Percentiles rank a stretch among this genome's conserved stretches.
Conservation (phyloP, 2,113 vertebrate species). For the Oreochromis tanganicae region DNA sequence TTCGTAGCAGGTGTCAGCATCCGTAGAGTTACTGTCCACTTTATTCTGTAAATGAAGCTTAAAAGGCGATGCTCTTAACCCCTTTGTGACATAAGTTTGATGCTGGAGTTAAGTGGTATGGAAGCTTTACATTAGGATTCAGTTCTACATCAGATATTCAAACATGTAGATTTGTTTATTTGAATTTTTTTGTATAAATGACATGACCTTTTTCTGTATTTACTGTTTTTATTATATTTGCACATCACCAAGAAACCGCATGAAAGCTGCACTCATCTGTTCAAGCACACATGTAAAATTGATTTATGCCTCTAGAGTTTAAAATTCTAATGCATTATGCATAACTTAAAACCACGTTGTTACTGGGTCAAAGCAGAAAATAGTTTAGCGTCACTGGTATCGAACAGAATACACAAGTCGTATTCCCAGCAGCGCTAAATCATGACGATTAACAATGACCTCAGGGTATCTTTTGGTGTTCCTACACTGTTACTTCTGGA, state of each 20-base stretch:
- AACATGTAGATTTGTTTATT: not conserved
- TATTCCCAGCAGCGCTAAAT: not conserved
- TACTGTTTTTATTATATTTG: not conserved
- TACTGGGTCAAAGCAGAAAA: not conserved
- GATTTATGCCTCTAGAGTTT: not conserved
- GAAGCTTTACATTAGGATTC: not conserved
- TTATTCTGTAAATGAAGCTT: not conserved
- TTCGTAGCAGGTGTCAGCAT: not conserved
- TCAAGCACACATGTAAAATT: not conserved
- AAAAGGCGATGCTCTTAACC: conserved; percentile 12
- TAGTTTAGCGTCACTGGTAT: not conserved
- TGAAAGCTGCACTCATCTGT: not conserved
- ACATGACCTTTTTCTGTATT: not conserved
- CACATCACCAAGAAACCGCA: not conserved
- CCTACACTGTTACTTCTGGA: not conserved
- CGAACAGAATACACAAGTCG: not conserved
- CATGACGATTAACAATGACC: not conserved
- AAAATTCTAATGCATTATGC: not conserved
- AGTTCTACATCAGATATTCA: not conserved
- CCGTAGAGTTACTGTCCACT: too few relatives aligned
- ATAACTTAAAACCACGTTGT: not conserved
- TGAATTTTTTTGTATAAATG: not conserved
- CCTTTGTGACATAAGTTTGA: not conserved
- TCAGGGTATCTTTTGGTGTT: not conserved
- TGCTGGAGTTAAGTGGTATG: not conserved